Evolutionary conservation across 2,888 invertebrate genomes (phyloP), one percentile per base, ranked within the genome.

Genomic region (Nesidiocoris tenuis): DNA sequence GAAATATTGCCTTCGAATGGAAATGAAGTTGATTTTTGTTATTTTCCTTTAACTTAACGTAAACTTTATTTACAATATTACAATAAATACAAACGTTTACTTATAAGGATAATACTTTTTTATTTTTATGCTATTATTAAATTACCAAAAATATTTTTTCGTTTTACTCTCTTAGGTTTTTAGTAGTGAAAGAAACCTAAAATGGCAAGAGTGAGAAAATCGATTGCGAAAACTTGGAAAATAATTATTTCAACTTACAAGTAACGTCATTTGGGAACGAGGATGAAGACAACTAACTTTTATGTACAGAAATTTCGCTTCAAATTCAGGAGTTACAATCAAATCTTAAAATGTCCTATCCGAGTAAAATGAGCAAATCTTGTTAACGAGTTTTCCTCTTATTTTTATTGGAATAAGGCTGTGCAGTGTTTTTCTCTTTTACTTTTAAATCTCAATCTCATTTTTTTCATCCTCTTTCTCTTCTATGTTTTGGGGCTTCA

Each of bases 341-440:
- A 39, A 39, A 39, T 39, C 75, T 61, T 66, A 75, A 75, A 61
- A 59, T 75, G 70, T 75, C 74, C 77, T 77, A 77, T 77, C 71
- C 75, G 75, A 75, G 75, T 76, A 76, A 78, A 78, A 78, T 78
- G 78, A 78, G 78, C 78, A 78, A 78, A 76, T 78, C 74, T 76
- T 78, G 76, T 71, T 78, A 76, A 77, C 70, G 72, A 72, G 72
- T 77, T 77, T 66, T 71, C 64, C 56, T 76, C 61, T 76, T 76
- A 65, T 76, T 76, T 76, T 76, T 76, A 59, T 39, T 76, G 78
- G 74, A 75, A 76, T 78, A 78, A 78, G 78, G 78, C 78, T 78
- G 78, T 78, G 78, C 78, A 76, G 39, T 72, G 59, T 71, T 25
- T 57, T 21, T 57, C 2, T 61, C 17, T 71, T 61, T 74, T 57